Conservation (phyloP, 2,888 invertebrate species). For the Drosophila mettleri region DNA sequence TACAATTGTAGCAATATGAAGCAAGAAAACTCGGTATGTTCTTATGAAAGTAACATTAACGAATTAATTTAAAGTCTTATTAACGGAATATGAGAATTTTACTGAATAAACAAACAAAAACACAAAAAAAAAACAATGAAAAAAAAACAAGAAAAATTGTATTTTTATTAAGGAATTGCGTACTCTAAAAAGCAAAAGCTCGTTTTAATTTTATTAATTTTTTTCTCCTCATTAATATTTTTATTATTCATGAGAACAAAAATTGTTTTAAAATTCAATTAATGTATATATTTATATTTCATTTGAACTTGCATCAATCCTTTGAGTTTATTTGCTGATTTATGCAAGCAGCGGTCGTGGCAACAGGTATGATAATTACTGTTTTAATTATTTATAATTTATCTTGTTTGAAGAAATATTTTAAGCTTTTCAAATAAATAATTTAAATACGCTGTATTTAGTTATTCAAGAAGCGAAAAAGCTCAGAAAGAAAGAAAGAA, state of each 20-base stretch:
- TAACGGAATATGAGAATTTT: slow-evolving; percentile 79
- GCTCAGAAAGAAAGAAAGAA: no score
- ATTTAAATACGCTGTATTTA: slow-evolving; percentile 1
- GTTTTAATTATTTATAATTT: slow-evolving; percentile 11
- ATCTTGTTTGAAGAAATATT: background rate
- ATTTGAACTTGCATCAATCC: slow-evolving; percentile 31
- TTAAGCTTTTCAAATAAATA: background rate
- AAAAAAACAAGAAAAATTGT: slow-evolving; percentile 1
- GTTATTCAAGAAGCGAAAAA: background rate
- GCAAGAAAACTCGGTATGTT: slow-evolving; percentile 78
- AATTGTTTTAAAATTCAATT: slow-evolving; percentile 3
- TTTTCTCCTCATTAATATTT: slow-evolving; percentile 3
- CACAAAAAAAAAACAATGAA: slow-evolving; percentile 23
- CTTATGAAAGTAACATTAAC: slow-evolving; percentile 81
- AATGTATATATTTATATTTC: slow-evolving; percentile 20
- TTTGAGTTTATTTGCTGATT: slow-evolving; percentile 22
- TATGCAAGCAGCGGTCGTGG: slow-evolving; percentile 22
- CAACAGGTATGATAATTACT: slow-evolving; percentile 21
- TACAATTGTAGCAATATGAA: slow-evolving; percentile 75
- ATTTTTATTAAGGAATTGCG: slow-evolving; percentile 31
- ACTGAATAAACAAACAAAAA: slow-evolving; percentile 65
- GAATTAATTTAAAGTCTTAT: slow-evolving; percentile 80
- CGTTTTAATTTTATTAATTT: background rate
- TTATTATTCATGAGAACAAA: background rate
- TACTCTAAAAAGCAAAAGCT: slow-evolving; percentile 19